Evolutionary conservation across 1,140 invertebrate species (phyloP).

Genomic region (Helicoverpa zea): DNA sequence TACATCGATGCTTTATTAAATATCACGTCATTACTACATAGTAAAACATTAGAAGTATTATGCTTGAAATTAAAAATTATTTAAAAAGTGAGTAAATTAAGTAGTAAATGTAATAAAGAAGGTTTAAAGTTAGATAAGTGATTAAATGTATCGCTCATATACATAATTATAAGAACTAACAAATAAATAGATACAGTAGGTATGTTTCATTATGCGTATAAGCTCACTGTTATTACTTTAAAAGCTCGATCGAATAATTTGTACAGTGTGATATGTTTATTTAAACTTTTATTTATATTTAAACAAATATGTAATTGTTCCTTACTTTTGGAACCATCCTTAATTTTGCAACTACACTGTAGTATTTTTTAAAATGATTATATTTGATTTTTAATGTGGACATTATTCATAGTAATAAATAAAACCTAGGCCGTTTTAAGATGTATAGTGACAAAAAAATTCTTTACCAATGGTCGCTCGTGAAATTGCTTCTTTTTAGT

Average conservation of each 20-base stretch:
- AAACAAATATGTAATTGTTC: background rate
- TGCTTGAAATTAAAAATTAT: background rate
- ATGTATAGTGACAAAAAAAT: too few relatives aligned
- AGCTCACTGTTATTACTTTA: constrained; percentile 35
- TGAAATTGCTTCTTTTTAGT: background rate
- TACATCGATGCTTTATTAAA: constrained; percentile 6
- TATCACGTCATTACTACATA: background rate
- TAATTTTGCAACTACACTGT: too few relatives aligned
- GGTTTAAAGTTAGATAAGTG: constrained; percentile 1
- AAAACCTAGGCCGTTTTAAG: too few relatives aligned
- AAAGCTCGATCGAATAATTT: constrained; percentile 69
- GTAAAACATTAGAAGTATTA: background rate
- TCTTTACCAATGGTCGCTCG: too few relatives aligned
- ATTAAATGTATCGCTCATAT: constrained; percentile 33
- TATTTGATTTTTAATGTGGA: too few relatives aligned
- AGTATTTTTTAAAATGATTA: too few relatives aligned
- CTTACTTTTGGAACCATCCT: too few relatives aligned
- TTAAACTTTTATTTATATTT: constrained; percentile 44
- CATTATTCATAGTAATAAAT: too few relatives aligned
- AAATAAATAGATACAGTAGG: constrained; percentile 39
- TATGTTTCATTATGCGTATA: constrained; percentile 34
- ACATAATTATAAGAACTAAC: constrained; percentile 5
- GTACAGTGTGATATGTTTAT: constrained; percentile 71
- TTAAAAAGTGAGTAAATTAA: background rate
- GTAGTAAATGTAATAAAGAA: constrained; percentile 1